Conservation (phyloP, 2,113 vertebrate species). For the Corydoras sp. region DNA sequence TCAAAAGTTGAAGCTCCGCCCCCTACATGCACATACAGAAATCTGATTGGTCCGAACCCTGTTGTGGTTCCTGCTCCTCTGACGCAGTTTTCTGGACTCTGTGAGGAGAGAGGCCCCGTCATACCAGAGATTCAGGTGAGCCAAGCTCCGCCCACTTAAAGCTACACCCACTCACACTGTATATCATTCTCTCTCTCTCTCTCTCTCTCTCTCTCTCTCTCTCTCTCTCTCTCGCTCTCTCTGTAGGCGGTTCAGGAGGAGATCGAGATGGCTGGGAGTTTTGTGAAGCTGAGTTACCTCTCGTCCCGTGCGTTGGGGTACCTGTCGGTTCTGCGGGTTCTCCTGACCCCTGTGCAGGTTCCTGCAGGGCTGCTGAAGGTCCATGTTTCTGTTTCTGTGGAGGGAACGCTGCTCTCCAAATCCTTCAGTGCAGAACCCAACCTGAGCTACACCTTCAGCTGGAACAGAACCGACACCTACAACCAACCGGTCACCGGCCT, state of each 20-base stretch:
- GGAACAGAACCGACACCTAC: conserved; percentile 98
- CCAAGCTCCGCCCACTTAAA: background rate
- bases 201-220: background rate
- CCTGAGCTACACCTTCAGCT: conserved; percentile 85
- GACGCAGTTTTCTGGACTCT: conserved; percentile 83
- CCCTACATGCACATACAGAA: conserved; percentile 79
- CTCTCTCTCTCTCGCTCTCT: background rate
- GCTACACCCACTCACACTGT: background rate
- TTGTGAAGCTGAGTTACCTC: conserved; percentile 87
- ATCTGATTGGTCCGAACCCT: conserved; percentile 83
- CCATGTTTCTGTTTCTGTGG: conserved; percentile 82
- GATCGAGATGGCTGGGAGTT: conserved; percentile 85
- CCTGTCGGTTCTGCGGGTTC: conserved; percentile 82
- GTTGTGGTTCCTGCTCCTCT: conserved; percentile 90
- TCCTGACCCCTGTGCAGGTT: conserved; percentile 80
- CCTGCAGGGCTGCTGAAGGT: conserved; percentile 84
- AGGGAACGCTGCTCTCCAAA: conserved; percentile 87
- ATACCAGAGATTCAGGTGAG: conserved; percentile 92
- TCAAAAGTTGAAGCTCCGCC: conserved; percentile 67
- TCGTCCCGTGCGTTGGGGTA: conserved; percentile 90
- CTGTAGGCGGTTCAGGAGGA: conserved; percentile 89
- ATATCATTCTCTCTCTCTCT: background rate
- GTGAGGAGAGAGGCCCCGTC: conserved; percentile 83
- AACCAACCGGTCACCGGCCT: conserved; percentile 93
- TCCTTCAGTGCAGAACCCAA: conserved; percentile 91